Evolutionary conservation across 2,797 vertebrate genomes (phyloP).

Genomic region (Odontamblyopus lacepedii): DNA sequence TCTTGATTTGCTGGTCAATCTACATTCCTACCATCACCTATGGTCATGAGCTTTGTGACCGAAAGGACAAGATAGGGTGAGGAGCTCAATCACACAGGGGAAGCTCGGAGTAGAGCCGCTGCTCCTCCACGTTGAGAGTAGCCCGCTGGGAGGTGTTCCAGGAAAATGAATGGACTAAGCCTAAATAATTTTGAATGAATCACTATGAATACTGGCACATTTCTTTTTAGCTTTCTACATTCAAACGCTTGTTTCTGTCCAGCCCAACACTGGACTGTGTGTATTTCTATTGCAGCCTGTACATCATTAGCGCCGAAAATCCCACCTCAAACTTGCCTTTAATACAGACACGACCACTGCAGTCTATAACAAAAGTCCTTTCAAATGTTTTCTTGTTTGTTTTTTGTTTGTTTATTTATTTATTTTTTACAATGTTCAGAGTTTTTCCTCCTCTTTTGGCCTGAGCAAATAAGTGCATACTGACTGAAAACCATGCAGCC

Average conservation of each 20-base stretch:
- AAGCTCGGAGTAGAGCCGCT: no score
- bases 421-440: constrained; percentile 23
- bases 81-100: no score
- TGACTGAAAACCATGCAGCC: constrained; percentile 25
- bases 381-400: not conserved
- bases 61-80: no score
- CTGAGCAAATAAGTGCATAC: constrained; percentile 17
- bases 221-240: not conserved
- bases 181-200: no score
- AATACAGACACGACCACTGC: not conserved
- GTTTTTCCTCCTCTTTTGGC: constrained; percentile 17
- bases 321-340: not conserved
- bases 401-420: no score
- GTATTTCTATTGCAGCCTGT: not conserved
- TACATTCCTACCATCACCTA: no score
- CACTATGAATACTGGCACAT: no score
- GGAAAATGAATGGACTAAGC: no score
- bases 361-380: constrained; percentile 1
- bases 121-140: no score
- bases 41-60: no score
- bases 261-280: not conserved
- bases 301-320: constrained; percentile 3
- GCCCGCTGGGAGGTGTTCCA: no score
- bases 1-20: no score
- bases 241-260: not conserved